Percentiles rank a stretch among this genome's conserved stretches.
Conservation (phyloP, 2,888 invertebrate species). For the Ethmia dodecea region DNA sequence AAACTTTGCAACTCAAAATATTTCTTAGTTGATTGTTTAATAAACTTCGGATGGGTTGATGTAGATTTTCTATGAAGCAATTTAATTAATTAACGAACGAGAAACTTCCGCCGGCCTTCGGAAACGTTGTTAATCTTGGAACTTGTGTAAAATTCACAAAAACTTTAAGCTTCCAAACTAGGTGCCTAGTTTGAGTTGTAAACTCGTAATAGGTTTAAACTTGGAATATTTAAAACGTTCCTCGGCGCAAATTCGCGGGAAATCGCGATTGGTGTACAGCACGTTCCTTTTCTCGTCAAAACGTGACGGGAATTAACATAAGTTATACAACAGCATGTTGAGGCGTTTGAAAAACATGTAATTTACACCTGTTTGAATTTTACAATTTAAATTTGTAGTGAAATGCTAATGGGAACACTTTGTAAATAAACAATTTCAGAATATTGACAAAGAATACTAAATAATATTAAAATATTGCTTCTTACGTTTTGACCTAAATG, state of each 20-base stretch:
- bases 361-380: no score
- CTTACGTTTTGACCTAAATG: no score
- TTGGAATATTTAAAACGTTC: constrained; percentile 47
- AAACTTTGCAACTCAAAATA: no score
- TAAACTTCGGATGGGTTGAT: constrained; percentile 21
- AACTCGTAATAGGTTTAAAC: constrained; percentile 62
- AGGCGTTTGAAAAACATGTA: no score
- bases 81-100: constrained; percentile 55
- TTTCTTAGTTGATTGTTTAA: constrained; percentile 16
- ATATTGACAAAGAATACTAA: no score
- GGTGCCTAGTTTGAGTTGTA: constrained; percentile 44
- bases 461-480: no score
- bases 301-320: not conserved
- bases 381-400: no score
- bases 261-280: constrained; percentile 22
- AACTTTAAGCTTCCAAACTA: constrained; percentile 50
- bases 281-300: not conserved
- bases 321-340: no score
- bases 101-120: constrained; percentile 40
- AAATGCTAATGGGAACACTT: no score
- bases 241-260: constrained; percentile 22
- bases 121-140: constrained; percentile 47
- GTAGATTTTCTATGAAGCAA: constrained; percentile 27
- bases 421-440: no score
- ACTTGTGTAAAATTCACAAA: constrained; percentile 63